Evolutionary conservation across 2,797 vertebrate genomes (phyloP).

Genomic region (Sebastes wilsoni): DNA sequence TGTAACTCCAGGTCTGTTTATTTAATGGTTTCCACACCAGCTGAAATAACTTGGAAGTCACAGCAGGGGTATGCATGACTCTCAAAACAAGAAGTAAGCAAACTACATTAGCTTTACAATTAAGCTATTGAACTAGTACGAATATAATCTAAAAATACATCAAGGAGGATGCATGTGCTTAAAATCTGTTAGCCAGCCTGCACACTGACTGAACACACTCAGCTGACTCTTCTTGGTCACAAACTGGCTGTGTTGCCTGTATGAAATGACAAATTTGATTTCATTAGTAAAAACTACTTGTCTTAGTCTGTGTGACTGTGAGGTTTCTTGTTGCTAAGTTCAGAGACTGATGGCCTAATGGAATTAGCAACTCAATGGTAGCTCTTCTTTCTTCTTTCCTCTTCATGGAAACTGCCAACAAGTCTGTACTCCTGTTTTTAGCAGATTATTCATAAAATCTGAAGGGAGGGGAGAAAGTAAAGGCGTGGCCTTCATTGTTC

Average conservation of each 20-base stretch:
- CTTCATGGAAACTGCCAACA: neutral
- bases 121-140: neutral
- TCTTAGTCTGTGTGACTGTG: too few relatives aligned
- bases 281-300: too few relatives aligned
- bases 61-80: neutral
- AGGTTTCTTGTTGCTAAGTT: neutral
- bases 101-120: neutral
- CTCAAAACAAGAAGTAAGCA: neutral
- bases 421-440: neutral
- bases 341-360: fast-evolving
- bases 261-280: neutral
- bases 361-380: neutral
- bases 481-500: neutral
- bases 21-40: neutral
- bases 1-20: neutral
- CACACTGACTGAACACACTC: neutral
- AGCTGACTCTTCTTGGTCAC: neutral
- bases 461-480: neutral
- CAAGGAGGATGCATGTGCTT: neutral
- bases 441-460: neutral
- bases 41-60: neutral
- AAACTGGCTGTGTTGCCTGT: neutral
- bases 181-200: neutral
- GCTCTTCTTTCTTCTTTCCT: too few relatives aligned
- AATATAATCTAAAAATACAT: neutral